phyloP scores from a whole-genome alignment of 2,113 vertebrate genomes.

The Lycaon pictus region DNA sequence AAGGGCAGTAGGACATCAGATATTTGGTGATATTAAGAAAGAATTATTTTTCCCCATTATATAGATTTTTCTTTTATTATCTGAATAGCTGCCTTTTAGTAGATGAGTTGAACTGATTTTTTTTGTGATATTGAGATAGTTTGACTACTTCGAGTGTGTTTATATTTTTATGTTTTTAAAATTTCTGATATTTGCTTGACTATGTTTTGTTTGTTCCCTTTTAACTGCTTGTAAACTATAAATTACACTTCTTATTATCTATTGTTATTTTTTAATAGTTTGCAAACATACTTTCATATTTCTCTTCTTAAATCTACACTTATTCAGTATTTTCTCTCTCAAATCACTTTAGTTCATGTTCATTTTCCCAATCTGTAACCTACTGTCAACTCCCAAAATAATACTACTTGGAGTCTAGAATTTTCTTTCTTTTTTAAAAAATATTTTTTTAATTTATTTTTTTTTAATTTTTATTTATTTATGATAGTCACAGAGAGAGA shows the following conservation, averaged over 20 bases:
- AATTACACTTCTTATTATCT: neutral
- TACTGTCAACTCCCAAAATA: neutral
- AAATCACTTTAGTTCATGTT: neutral
- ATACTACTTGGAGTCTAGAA: neutral
- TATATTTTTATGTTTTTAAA: neutral
- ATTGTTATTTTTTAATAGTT: neutral
- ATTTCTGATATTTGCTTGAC: neutral
- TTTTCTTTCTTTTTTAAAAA: no score
- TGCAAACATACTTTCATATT: neutral
- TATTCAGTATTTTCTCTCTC: neutral
- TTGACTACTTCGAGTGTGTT: neutral
- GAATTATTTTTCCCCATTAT: neutral
- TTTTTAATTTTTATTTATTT: no score
- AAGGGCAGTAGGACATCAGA: neutral
- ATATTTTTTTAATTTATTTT: no score
- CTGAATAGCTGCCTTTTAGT: neutral
- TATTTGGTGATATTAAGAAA: neutral
- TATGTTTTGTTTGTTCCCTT: neutral
- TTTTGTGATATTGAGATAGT: neutral
- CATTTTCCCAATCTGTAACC: neutral
- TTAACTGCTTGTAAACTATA: neutral
- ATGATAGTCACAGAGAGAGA: no score
- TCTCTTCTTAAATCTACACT: neutral
- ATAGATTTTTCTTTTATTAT: neutral
- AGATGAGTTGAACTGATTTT: neutral